Percentiles rank a stretch among this genome's conserved stretches.
These are phyloP conservation scores for Euschistus heros DNA, from an alignment of 1,140 invertebrate genomes.

Conservation along the genomic window DNA sequence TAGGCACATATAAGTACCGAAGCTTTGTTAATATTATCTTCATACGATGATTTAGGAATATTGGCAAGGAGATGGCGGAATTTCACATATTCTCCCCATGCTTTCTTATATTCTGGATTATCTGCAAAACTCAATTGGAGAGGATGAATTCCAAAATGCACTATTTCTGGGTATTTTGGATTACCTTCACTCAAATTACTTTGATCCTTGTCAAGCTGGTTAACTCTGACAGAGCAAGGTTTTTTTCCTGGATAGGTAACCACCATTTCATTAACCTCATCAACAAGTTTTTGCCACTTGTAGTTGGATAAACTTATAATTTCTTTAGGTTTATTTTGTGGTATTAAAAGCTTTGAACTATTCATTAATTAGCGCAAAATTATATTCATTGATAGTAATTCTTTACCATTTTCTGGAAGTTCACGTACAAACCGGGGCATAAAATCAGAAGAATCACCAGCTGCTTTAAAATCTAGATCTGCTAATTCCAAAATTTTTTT, in stretches of 20 bases:
- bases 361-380: slow-evolving; percentile 79
- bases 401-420: slow-evolving; percentile 86
- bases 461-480: slow-evolving; percentile 74
- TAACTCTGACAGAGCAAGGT: slow-evolving; percentile 85
- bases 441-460: slow-evolving; percentile 56
- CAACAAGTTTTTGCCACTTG: slow-evolving; percentile 87
- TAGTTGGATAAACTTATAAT: slow-evolving; percentile 63
- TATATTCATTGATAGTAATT: slow-evolving; percentile 88
- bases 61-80: slow-evolving; percentile 89
- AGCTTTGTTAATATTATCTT: slow-evolving; percentile 90
- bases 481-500: slow-evolving; percentile 84
- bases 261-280: slow-evolving; percentile 78
- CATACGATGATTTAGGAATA: slow-evolving; percentile 85
- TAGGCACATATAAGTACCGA: too few relatives aligned
- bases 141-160: slow-evolving; percentile 91
- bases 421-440: slow-evolving; percentile 90
- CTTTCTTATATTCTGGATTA: slow-evolving; percentile 91
- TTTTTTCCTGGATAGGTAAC: slow-evolving; percentile 84
- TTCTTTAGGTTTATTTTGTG: slow-evolving; percentile 51
- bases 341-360: slow-evolving; percentile 60
- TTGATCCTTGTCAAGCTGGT: slow-evolving; percentile 84
- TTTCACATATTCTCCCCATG: slow-evolving; percentile 92
- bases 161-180: slow-evolving; percentile 63
- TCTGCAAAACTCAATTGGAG: slow-evolving; percentile 91
- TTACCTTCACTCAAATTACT: slow-evolving; percentile 31